phyloP scores from a whole-genome alignment of 2,113 vertebrate species.

The Carassius gibelio region DNA sequence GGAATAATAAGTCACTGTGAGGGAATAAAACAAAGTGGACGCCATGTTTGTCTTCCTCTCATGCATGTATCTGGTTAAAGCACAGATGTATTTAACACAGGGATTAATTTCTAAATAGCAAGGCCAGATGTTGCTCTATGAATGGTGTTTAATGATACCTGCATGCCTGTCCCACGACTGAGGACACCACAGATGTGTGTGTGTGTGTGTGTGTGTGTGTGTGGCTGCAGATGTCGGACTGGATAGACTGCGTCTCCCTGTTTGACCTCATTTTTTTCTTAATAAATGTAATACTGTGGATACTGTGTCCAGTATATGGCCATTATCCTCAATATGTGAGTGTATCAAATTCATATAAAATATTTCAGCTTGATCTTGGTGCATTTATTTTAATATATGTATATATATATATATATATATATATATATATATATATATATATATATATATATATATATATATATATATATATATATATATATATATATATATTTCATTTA shows the following conservation, averaged over 20 bases:
- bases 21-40: constrained; percentile 14
- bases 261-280: neutral
- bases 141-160: constrained; percentile 22
- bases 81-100: constrained; percentile 28
- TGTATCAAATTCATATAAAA: neutral
- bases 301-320: neutral
- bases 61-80: constrained; percentile 4
- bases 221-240: neutral
- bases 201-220: neutral
- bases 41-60: constrained; percentile 40
- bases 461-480: too few species aligned
- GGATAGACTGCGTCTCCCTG: neutral
- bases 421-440: too few species aligned
- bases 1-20: constrained; percentile 30
- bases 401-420: too few species aligned
- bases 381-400: neutral
- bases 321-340: too few species aligned
- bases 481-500: neutral
- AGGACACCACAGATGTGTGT: neutral
- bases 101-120: constrained; percentile 52
- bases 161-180: neutral
- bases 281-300: neutral
- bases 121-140: constrained; percentile 19
- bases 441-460: too few species aligned
- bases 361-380: neutral